Conservation (phyloP, 2,797 vertebrate species). For the Xenentodon cancila region DNA sequence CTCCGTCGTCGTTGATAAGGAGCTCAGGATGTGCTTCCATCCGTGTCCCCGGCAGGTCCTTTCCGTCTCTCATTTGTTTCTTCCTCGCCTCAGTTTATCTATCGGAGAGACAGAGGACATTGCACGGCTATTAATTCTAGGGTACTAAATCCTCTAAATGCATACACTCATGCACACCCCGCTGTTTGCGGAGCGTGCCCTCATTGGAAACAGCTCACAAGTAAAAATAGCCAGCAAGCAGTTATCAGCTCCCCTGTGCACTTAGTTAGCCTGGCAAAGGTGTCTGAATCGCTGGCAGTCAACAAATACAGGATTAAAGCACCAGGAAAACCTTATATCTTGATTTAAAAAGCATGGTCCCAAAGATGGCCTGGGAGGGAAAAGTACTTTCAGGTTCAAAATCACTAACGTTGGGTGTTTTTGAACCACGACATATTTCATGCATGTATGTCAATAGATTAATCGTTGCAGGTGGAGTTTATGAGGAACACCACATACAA, state of each 20-base stretch:
- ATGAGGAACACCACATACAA: too few relatives aligned
- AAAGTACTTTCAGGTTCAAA: too few relatives aligned
- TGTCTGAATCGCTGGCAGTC: neutral
- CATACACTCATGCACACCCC: neutral
- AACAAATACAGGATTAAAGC: neutral
- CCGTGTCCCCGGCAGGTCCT: slow-evolving; percentile 8
- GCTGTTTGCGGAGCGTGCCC: slow-evolving; percentile 21
- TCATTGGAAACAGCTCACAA: slow-evolving; percentile 22
- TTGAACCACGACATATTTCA: too few relatives aligned
- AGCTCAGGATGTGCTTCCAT: slow-evolving; percentile 7
- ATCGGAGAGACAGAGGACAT: slow-evolving; percentile 43
- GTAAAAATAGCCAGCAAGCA: slow-evolving; percentile 49
- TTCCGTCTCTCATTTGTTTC: neutral
- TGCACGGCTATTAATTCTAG: slow-evolving; percentile 36
- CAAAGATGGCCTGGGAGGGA: neutral
- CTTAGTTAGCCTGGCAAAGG: slow-evolving; percentile 7
- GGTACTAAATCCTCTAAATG: slow-evolving; percentile 34
- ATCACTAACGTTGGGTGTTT: too few relatives aligned
- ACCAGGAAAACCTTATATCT: slow-evolving; percentile 9
- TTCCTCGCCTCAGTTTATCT: slow-evolving; percentile 34
- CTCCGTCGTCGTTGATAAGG: neutral
- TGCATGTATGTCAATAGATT: too few relatives aligned
- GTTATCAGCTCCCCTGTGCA: slow-evolving; percentile 21
- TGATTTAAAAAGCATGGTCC: slow-evolving; percentile 16
- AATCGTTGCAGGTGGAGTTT: too few relatives aligned